These are phyloP conservation scores for Pungitius pungitius DNA, from an alignment of 2,113 vertebrate species.

Conservation along the genomic window DNA sequence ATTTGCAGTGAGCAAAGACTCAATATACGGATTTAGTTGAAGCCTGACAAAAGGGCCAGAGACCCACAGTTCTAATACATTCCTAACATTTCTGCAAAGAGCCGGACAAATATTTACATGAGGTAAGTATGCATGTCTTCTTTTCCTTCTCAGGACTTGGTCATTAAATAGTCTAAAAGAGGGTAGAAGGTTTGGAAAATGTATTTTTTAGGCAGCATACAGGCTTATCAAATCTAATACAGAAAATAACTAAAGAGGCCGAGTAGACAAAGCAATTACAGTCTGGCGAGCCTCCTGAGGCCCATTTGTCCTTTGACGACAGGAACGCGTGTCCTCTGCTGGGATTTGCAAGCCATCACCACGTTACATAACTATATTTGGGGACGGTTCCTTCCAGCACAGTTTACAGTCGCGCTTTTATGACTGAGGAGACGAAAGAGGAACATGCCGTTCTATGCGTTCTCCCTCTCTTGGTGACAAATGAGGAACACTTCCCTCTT, in stretches of 20 bases:
- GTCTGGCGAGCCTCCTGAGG: conserved; percentile 10
- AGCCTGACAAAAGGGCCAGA: neutral
- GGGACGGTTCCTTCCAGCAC: conserved; percentile 46
- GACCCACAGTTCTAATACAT: neutral
- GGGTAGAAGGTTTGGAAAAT: neutral
- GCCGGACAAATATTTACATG: conserved; percentile 13
- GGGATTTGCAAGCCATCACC: conserved; percentile 43
- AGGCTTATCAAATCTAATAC: conserved; percentile 32
- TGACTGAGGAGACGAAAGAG: conserved; percentile 23
- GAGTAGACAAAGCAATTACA: conserved; percentile 39
- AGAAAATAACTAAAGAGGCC: conserved; percentile 29
- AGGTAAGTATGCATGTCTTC: neutral
- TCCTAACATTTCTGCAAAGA: neutral
- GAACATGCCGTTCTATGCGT: conserved; percentile 3
- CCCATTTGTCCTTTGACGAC: conserved; percentile 51
- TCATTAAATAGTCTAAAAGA: conserved; percentile 12
- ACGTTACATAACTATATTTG: conserved; percentile 53
- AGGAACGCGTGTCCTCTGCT: conserved; percentile 54
- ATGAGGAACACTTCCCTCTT: neutral
- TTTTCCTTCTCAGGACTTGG: neutral
- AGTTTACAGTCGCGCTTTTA: conserved; percentile 41
- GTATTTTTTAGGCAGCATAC: conserved; percentile 1
- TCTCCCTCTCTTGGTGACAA: neutral
- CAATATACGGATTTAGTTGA: neutral
- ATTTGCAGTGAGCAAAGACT: conserved; percentile 14